A percentile compares a stretch with the other conserved stretches of the same genome.
Evolutionary conservation across 2,888 invertebrate species (phyloP).

Genomic region (Elaeidobius kamerunicus): DNA sequence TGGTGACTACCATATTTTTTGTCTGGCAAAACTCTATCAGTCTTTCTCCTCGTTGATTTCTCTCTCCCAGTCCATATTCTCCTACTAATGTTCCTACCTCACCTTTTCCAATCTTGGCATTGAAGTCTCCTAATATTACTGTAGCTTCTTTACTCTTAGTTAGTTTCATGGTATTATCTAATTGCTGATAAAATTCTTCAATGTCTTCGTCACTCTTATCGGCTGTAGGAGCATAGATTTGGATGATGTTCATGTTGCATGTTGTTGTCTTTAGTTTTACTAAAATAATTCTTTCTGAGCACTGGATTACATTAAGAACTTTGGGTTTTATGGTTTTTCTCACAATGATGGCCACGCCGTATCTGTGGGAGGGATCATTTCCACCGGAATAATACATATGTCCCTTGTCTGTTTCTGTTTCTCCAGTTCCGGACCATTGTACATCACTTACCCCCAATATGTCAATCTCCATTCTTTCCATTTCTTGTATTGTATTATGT

Average conservation of each 20-base stretch:
- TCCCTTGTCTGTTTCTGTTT: too few species aligned
- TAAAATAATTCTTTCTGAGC: neutral
- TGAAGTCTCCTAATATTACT: neutral
- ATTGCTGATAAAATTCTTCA: neutral
- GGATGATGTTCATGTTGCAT: neutral
- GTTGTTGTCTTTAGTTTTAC: too few species aligned
- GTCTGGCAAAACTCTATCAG: neutral
- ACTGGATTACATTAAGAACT: too few species aligned
- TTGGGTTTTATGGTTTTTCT: too few species aligned
- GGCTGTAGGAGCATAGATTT: neutral
- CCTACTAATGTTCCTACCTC: neutral
- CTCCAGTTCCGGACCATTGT: neutral
- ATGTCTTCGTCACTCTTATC: neutral
- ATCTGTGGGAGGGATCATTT: too few species aligned
- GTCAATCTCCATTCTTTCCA: neutral
- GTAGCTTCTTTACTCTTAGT: neutral
- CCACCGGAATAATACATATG: too few species aligned
- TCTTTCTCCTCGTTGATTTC: neutral
- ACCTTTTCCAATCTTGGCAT: neutral
- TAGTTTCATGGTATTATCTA: neutral
- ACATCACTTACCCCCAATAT: neutral
- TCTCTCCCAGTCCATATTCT: neutral
- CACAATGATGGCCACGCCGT: too few species aligned
- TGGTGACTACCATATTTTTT: neutral
- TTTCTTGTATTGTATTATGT: neutral